Base-by-base conservation (phyloP, 1,140 invertebrate species). In the Eupeodes corollae region DNA sequence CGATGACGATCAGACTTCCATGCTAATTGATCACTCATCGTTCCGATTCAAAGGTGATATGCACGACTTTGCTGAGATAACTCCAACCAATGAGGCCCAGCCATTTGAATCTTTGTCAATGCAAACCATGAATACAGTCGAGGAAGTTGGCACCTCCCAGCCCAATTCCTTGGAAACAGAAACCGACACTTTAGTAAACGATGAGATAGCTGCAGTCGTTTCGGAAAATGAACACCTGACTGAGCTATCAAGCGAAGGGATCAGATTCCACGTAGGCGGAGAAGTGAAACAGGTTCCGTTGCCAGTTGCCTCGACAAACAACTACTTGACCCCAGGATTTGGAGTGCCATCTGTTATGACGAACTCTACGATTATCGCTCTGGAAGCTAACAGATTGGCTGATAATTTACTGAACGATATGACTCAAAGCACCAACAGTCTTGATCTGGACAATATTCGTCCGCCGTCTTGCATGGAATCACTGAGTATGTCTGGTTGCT, bases 401-500 rank as follows among this genome's bases (percentile, higher is more conserved):
- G 77, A 80, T 38, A 80, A 80, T 48, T 72, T 85, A 8, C 70
- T 76, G 48, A 73, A 73, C 14, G 73, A 82, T 65, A 71, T 67
- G 69, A 75, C 79, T 5, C 73, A 73, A 52, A 84, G 76, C 56
- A 75, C 72, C 14, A 72, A 56, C 48, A 79, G 71, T 55, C 58
- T 85, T 12, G 84, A 88, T 61, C 63, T 90, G 32, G 86, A 90
- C 42, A 75, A 79, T 41, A 76, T 88, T 2, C 80, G 81, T 54
- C 87, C 87, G 1, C 87, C 87, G 0, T 89, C 87, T 1, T 77
- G 81, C 37, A 77, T 86, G 72, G 79, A 80, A 5, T 63, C 57
- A 6, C 39, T 67, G 2, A 68, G 61, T 21, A 57, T 56, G 8
- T 56, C 54, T 1, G 47, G 61, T 26, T 64, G 56, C 53, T 50